Percentiles rank a stretch among this genome's conserved stretches.
Evolutionary conservation across 2,797 vertebrate genomes (phyloP).

Genomic region (Pangasius mekongensis): DNA sequence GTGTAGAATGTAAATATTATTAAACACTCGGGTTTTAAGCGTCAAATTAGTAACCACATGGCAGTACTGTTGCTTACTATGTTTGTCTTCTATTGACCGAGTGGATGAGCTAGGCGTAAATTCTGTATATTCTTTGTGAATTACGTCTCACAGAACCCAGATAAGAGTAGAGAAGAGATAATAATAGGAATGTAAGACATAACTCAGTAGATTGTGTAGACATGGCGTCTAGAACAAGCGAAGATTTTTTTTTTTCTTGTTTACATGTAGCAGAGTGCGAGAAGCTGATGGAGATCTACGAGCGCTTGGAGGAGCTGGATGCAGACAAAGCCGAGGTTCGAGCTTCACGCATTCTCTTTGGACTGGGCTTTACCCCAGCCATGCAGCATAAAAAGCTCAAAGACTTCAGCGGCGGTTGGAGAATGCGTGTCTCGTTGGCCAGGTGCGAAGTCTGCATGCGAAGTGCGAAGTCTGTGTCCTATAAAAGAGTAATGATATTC

Average conservation of each 20-base stretch:
- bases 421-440: slow-evolving; percentile 96
- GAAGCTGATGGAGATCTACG: slow-evolving; percentile 95
- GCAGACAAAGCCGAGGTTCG: slow-evolving; percentile 93
- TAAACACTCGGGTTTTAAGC: not conserved
- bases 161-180: not conserved
- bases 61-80: not conserved
- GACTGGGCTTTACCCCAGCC: slow-evolving; percentile 87
- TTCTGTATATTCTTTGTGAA: not conserved
- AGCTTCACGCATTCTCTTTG: slow-evolving; percentile 91
- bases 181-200: not conserved
- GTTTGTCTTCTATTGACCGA: not conserved
- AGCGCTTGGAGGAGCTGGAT: slow-evolving; percentile 97
- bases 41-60: not conserved
- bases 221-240: too few relatives aligned
- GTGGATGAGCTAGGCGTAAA: not conserved
- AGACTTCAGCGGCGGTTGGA: slow-evolving; percentile 98
- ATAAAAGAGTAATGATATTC: not conserved
- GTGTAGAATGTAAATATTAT: not conserved
- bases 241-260: not conserved
- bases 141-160: not conserved
- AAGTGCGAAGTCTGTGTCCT: too few relatives aligned
- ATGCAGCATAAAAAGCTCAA: slow-evolving; percentile 96
- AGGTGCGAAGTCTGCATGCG: slow-evolving; percentile 74
- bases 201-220: not conserved
- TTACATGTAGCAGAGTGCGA: slow-evolving; percentile 86